Evolutionary conservation across 2,797 vertebrate genomes (phyloP), one percentile per base, ranked within the genome.

Genomic region (Microhierax caerulescens): DNA sequence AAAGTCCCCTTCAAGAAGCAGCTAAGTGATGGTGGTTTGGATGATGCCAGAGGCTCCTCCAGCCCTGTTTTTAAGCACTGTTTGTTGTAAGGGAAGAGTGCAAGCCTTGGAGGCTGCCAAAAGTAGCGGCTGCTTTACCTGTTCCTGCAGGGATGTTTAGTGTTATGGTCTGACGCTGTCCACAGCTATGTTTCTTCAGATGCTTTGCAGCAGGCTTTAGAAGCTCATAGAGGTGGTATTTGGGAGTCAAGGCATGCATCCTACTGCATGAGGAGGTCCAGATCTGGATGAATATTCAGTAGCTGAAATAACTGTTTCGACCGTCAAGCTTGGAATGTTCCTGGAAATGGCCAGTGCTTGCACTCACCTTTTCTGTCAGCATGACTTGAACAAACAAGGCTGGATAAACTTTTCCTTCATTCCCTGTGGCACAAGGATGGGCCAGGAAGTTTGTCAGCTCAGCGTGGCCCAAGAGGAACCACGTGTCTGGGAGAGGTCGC

Each of bases 401-500:
- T 90, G 67, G 61, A 68, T 67, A 72, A 83, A 77, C 19, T 36
- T 79, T 41, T 70, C 4, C 23, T 74, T 22, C 25, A 70, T 67
- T 7, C 5, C 47, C 51, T 47, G 14, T 84, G 76, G 34, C 27
- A 86, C 51, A 54, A 84, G 27, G 76, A 92, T 67, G n/a, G 32
- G 7, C 16, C 63, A 68, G 37, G 32, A 64, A 2, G 0, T 88
- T 10, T 69, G 6, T 69, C 76, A 57, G 32, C 54, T 88, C 68
- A 76, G 21, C 32, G 7, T 28, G 53, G n/a, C 41, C 43, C 32
- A 30, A 9, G 6, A 11, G 17, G 50, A 75, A 4, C 10, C 32
- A 32, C 0, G 0, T 43, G 25, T 36, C 37, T 11, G 3, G 7
- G 13, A 14, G 17, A 79, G 36, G 51, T 23, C 53, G 11, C n/a